Evolutionary conservation across 2,888 invertebrate species (phyloP).

Genomic region (Drosophila putrida): DNA sequence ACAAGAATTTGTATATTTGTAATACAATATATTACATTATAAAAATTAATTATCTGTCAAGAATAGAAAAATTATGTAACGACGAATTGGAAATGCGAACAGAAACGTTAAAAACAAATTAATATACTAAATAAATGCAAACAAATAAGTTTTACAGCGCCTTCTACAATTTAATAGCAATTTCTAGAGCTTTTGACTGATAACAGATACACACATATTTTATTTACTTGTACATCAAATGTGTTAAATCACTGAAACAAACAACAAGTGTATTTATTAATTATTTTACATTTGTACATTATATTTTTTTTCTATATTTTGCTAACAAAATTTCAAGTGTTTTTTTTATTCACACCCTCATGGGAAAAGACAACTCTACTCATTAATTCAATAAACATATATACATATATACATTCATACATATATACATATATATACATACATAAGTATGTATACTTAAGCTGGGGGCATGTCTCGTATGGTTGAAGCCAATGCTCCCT

Average conservation of each 20-base stretch:
- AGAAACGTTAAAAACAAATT: neutral
- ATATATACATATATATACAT: no score
- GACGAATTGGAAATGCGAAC: neutral
- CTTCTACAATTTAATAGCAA: neutral
- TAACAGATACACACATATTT: slow-evolving; percentile 1
- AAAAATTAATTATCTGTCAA: no score
- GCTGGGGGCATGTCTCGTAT: slow-evolving; percentile 35
- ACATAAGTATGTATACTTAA: neutral
- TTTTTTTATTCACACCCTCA: neutral
- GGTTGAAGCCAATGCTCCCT: slow-evolving; percentile 17
- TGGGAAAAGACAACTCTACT: slow-evolving; percentile 26
- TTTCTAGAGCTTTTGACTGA: slow-evolving; percentile 2
- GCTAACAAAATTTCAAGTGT: neutral
- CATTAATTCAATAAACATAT: slow-evolving; percentile 34
- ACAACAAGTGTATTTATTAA: neutral
- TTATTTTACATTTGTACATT: no score
- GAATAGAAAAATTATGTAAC: neutral
- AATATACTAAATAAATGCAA: neutral
- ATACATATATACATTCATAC: no score
- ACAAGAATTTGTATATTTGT: neutral
- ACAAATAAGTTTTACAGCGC: neutral
- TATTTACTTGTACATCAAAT: neutral
- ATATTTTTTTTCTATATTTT: neutral
- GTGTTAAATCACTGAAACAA: neutral
- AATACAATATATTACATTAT: no score